Conservation (phyloP, 2,797 vertebrate species). For the Trematomus bernacchii region DNA sequence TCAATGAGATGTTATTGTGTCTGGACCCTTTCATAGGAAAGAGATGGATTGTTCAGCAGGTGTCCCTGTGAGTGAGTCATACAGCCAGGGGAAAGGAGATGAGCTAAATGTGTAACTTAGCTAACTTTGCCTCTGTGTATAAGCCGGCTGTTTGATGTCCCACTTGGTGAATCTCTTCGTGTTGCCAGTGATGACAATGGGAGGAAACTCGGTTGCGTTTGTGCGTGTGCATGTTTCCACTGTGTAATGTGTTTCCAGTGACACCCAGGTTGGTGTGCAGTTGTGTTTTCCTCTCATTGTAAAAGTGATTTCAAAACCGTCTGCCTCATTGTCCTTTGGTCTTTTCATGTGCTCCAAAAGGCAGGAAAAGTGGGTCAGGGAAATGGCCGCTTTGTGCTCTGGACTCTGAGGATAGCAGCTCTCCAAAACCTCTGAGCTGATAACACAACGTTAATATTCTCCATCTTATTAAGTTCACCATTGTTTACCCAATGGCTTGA, state of each 20-base stretch:
- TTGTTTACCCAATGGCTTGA: slow-evolving; percentile 48
- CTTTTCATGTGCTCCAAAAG: slow-evolving; percentile 82
- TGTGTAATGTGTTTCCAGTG: slow-evolving; percentile 71
- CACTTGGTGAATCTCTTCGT: slow-evolving; percentile 53
- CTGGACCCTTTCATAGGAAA: not conserved
- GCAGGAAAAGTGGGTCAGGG: slow-evolving; percentile 80
- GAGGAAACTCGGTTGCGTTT: slow-evolving; percentile 62
- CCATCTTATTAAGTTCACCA: slow-evolving; percentile 42
- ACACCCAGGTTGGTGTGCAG: slow-evolving; percentile 73
- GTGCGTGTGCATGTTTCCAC: slow-evolving; percentile 63
- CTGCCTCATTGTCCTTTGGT: slow-evolving; percentile 77
- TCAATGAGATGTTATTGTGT: too few relatives aligned
- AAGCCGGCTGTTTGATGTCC: slow-evolving; percentile 42
- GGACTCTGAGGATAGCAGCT: slow-evolving; percentile 59
- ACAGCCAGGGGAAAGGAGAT: not conserved
- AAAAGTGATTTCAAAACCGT: slow-evolving; percentile 74
- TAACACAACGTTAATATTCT: slow-evolving; percentile 35
- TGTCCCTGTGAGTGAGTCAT: not conserved
- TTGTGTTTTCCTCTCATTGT: slow-evolving; percentile 87
- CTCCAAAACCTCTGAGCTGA: slow-evolving; percentile 30
- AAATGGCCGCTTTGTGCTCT: slow-evolving; percentile 71
- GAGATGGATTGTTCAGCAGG: not conserved
- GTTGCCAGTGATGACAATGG: slow-evolving; percentile 66
- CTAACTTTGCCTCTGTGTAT: not conserved
- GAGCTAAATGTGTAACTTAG: slow-evolving; percentile 8